phyloP scores from a whole-genome alignment of 2,888 invertebrate genomes.

The Malthinus flaveolus region DNA sequence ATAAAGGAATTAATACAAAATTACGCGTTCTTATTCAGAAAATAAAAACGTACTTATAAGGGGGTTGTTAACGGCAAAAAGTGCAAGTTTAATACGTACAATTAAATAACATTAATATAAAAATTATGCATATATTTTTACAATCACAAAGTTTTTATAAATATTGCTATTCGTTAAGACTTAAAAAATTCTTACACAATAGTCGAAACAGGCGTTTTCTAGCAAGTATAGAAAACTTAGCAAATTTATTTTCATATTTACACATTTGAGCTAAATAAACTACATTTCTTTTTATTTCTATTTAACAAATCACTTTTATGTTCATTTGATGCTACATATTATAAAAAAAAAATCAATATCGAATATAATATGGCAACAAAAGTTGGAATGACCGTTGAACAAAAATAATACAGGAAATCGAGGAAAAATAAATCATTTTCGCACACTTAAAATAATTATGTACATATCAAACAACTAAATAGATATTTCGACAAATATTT shows the following conservation, averaged over 20 bases:
- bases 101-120: not conserved
- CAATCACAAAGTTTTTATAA: conserved; percentile 56
- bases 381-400: conserved; percentile 22
- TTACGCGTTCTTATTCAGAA: no score
- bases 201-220: conserved; percentile 52
- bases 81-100: no score
- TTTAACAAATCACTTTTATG: conserved; percentile 27
- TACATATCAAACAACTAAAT: conserved; percentile 31
- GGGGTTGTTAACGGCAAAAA: no score
- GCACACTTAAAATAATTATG: conserved; percentile 14
- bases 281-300: conserved; percentile 18
- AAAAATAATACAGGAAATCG: conserved; percentile 7
- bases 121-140: conserved; percentile 44
- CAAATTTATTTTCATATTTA: conserved; percentile 52
- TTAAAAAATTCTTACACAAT: conserved; percentile 54
- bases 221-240: conserved; percentile 52
- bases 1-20: no score
- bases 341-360: conserved; percentile 9
- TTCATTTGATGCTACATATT: conserved; percentile 16
- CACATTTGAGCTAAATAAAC: conserved; percentile 51
- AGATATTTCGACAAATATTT: conserved; percentile 16
- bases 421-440: conserved; percentile 24
- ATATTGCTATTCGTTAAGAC: conserved; percentile 56
- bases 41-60: no score
- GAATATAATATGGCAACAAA: conserved; percentile 10